Conservation (phyloP, 1,140 invertebrate genomes). For the Cardiocondyla obscurior region DNA sequence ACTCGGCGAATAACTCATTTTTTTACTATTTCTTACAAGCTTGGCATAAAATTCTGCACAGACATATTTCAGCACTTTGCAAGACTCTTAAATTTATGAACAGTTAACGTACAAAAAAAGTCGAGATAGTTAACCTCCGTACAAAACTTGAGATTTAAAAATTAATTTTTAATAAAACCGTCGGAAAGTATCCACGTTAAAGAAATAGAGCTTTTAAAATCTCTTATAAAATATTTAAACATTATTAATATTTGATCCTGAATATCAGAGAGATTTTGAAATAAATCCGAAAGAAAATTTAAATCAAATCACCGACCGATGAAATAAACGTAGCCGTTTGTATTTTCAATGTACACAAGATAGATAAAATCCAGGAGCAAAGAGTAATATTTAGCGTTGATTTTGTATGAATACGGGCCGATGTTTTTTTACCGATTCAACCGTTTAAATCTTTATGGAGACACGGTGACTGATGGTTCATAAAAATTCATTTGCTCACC, state of each 20-base stretch:
- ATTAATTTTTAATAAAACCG: conserved; percentile 49
- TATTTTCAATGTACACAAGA: conserved; percentile 38
- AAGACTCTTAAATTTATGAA: conserved; percentile 39
- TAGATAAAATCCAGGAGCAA: conserved; percentile 2
- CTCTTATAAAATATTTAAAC: conserved; percentile 28
- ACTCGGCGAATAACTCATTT: not conserved
- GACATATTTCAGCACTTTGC: conserved; percentile 36
- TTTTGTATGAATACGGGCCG: conserved; percentile 22
- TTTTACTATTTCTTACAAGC: conserved; percentile 27
- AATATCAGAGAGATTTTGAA: not conserved
- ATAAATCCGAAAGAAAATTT: not conserved
- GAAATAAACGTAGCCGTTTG: conserved; percentile 8
- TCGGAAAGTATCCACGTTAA: conserved; percentile 6
- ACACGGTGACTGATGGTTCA: conserved; percentile 16
- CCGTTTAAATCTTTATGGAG: conserved; percentile 41
- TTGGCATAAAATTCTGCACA: conserved; percentile 12
- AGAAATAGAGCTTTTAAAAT: conserved; percentile 25
- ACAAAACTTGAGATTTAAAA: conserved; percentile 35
- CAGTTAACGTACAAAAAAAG: conserved; percentile 29
- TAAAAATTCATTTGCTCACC: conserved; percentile 61
- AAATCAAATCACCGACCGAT: conserved; percentile 10
- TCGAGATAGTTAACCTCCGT: conserved; percentile 21
- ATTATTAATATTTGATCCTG: conserved; percentile 30
- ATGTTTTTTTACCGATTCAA: not conserved
- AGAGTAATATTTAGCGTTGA: conserved; percentile 43